Conservation (phyloP, 2,797 vertebrate genomes). For the Cossypha polioptera region DNA sequence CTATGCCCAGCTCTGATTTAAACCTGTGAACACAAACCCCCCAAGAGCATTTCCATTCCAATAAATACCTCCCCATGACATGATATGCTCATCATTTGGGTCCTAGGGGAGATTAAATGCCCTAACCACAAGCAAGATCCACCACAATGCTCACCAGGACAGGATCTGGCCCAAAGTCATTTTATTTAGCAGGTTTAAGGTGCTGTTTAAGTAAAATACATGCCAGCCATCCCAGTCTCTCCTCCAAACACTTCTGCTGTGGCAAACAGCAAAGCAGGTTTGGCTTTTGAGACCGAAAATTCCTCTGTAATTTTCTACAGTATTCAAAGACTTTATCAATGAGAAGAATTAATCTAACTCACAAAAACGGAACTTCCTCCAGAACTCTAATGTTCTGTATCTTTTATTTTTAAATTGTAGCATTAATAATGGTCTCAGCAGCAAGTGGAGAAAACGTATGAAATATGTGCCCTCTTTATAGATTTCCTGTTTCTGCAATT, state of each 20-base stretch:
- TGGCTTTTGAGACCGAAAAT: neutral
- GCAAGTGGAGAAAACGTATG: constrained; percentile 3
- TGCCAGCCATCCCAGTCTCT: neutral
- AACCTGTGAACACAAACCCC: constrained; percentile 41
- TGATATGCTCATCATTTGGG: constrained; percentile 19
- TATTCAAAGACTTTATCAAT: neutral
- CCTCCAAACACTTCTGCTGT: neutral
- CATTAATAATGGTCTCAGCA: constrained; percentile 44
- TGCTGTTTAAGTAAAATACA: neutral
- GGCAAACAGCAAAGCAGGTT: neutral
- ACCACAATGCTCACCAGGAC: neutral
- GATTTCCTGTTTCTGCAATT: constrained; percentile 53
- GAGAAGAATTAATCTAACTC: constrained; percentile 28
- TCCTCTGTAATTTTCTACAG: neutral
- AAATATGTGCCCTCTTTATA: constrained; percentile 45
- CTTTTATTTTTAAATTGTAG: constrained; percentile 53
- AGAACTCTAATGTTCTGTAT: constrained; percentile 18
- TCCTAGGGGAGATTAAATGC: neutral
- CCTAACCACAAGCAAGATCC: neutral
- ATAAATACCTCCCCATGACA: constrained; percentile 63
- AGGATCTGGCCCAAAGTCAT: neutral
- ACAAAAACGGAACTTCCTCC: neutral
- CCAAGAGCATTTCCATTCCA: constrained; percentile 51
- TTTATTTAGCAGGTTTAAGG: neutral
- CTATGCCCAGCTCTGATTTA: constrained; percentile 57